Evolutionary conservation across 2,113 vertebrate genomes (phyloP).

Genomic region (Pituophis catenifer): DNA sequence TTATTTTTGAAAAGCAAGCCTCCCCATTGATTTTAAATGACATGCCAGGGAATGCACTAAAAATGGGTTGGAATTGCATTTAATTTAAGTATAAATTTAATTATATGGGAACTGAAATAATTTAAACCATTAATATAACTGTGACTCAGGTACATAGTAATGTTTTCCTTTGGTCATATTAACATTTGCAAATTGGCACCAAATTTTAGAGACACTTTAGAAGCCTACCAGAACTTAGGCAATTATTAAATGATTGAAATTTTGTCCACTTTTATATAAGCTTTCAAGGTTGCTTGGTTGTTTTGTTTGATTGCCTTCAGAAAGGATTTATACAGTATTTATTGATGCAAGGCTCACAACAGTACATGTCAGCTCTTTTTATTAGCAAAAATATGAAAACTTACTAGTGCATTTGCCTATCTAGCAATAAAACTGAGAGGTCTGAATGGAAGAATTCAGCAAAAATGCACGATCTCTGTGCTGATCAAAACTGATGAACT

Average conservation of each 20-base stretch:
- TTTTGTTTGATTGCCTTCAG: neutral
- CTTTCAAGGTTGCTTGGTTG: neutral
- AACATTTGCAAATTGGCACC: neutral
- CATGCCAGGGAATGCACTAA: neutral
- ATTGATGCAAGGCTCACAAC: neutral
- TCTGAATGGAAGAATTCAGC: neutral
- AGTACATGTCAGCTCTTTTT: neutral
- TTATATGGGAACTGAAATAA: neutral
- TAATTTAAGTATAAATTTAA: neutral
- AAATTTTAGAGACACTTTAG: neutral
- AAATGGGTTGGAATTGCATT: neutral
- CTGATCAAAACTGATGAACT: neutral
- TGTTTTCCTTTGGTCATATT: neutral
- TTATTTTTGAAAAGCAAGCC: neutral
- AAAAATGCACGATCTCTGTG: neutral
- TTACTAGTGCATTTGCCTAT: neutral
- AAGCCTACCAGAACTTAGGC: neutral
- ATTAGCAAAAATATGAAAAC: neutral
- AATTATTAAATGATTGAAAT: neutral
- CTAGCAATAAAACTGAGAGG: neutral
- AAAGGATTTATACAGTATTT: neutral
- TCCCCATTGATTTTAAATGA: neutral
- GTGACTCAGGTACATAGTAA: neutral
- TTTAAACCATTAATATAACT: neutral
- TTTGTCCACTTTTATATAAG: neutral